phyloP scores from a whole-genome alignment of 2,888 invertebrate genomes.

The Chrysodeixis includens region DNA sequence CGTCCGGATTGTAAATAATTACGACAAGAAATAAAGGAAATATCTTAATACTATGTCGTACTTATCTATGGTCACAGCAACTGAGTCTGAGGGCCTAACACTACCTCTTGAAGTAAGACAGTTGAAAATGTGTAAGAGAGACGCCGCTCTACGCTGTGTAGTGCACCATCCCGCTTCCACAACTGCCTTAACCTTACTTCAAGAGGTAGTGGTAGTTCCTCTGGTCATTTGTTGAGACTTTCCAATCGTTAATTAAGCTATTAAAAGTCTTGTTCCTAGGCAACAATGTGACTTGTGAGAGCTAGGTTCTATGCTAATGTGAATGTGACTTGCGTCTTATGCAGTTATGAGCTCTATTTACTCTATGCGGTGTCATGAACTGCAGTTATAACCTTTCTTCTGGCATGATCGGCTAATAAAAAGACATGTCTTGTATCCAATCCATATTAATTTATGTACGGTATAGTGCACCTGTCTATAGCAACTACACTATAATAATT shows the following conservation, averaged over 20 bases:
- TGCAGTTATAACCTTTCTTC: slow-evolving; percentile 6
- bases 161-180: too few species aligned
- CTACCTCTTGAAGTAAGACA: too few species aligned
- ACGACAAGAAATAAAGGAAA: slow-evolving; percentile 56
- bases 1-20: slow-evolving; percentile 43
- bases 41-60: slow-evolving; percentile 46
- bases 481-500: too few species aligned
- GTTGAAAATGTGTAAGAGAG: too few species aligned
- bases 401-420: too few species aligned
- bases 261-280: slow-evolving; percentile 50
- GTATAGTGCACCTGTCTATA: too few species aligned
- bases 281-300: slow-evolving; percentile 53
- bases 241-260: slow-evolving; percentile 58
- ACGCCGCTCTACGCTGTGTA: too few species aligned
- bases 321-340: slow-evolving; percentile 33
- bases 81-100: slow-evolving; percentile 14
- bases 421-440: too few species aligned
- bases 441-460: too few species aligned
- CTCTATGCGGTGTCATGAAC: slow-evolving; percentile 9
- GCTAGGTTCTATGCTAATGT: slow-evolving; percentile 42
- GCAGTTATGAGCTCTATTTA: slow-evolving; percentile 16
- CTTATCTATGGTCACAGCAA: slow-evolving; percentile 33
- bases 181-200: too few species aligned
- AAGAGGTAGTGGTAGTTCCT: too few species aligned
- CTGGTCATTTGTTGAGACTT: slow-evolving; percentile 52